Evolutionary conservation across 2,113 vertebrate species (phyloP), one percentile per base, ranked within the genome.

Genomic region (Prunella fulvescens): DNA sequence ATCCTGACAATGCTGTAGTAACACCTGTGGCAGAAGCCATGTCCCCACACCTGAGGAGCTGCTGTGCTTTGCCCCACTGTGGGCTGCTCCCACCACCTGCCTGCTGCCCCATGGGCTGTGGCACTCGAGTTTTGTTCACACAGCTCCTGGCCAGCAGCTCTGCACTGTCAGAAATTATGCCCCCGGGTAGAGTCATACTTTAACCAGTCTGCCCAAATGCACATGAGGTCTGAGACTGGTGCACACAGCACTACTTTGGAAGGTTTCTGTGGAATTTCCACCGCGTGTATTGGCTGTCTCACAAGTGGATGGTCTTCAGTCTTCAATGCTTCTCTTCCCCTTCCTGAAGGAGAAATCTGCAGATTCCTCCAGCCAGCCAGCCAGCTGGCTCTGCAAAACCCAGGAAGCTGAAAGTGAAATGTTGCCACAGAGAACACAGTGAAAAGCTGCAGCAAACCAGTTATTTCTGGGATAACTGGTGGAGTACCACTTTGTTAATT

Each of bases 211-310:
- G 0, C 26, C 7, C 37, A 57, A n/a, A 10, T 0, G 5, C 44
- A 39, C 16, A 7, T 0, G 1, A 42, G n/a, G n/a, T 14, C 31
- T 57, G 37, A 42, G 31, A 44, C 13, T 0, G 3, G 29, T 0
- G 1, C 16, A 33, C 13, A 10, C 4, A 12, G 50, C 0, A 1
- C 13, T 33, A 0, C 48, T 57, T 19, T 13, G 37, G 64, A 40
- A 44, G 35, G 24, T 11, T 53, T 57, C 51, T 62, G n/a, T 25
- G 18, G 2, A 23, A 40, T 69, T 45, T 50, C 35, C 17, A 42
- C 29, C 35, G 14, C 24, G 8, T 0, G 0, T 5, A 33, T 2
- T 19, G 19, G 53, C 31, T 2, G 1, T 8, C 39, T 54, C 51
- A 56, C 3, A 7, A 66, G 31, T 25, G 3, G 9, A 40, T 23